A percentile compares a stretch with the other conserved stretches of the same genome.
Conservation (phyloP, 2,797 vertebrate species). For the Scleropages formosus region DNA sequence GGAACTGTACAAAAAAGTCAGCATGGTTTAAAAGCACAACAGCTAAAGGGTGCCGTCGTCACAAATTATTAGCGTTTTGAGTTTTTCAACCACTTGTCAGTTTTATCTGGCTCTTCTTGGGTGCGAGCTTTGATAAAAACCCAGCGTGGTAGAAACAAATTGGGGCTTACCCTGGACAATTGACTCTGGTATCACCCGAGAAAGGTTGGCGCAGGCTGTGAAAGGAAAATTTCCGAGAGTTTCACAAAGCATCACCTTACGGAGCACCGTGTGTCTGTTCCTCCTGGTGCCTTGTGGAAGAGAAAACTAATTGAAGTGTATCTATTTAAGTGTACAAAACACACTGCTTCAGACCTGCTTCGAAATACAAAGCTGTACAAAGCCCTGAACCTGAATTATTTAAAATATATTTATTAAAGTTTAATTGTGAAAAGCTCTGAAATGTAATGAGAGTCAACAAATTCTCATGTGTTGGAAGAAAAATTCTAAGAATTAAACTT, state of each 20-base stretch:
- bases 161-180: constrained; percentile 5
- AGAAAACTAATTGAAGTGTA: constrained; percentile 26
- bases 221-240: not conserved
- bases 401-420: constrained; percentile 26
- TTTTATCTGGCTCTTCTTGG: constrained; percentile 1
- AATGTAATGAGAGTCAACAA: constrained; percentile 4
- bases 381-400: constrained; percentile 25
- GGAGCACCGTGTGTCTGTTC: not conserved
- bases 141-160: constrained; percentile 9
- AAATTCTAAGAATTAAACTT: not conserved
- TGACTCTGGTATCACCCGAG: not conserved
- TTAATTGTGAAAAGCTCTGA: constrained; percentile 23
- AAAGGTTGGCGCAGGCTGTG: not conserved
- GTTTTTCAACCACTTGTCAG: constrained; percentile 4
- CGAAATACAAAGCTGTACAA: constrained; percentile 18
- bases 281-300: constrained; percentile 8
- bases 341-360: constrained; percentile 15
- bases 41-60: not conserved
- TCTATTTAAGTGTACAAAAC: constrained; percentile 25
- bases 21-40: not conserved
- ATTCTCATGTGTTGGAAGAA: constrained; percentile 7
- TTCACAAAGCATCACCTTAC: not conserved
- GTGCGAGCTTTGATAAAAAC: constrained; percentile 7
- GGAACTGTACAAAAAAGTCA: constrained; percentile 1
- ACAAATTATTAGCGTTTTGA: not conserved